phyloP scores from a whole-genome alignment of 2,797 vertebrate species.

The Pipistrellus pipistrellus region DNA sequence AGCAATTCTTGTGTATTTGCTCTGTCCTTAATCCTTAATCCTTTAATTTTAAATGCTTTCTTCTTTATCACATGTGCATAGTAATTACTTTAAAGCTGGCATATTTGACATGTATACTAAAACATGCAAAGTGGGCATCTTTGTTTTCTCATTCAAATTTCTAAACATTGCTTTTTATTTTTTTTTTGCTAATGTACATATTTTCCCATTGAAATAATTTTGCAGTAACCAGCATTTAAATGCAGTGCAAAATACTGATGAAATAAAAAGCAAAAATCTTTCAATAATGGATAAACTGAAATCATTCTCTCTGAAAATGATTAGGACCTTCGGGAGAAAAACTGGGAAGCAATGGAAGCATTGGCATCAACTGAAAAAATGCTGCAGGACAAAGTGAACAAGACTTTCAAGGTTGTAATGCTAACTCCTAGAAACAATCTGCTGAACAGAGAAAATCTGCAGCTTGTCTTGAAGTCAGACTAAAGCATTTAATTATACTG shows the following conservation, averaged over 20 bases:
- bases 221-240: constrained; percentile 89
- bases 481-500: constrained; percentile 88
- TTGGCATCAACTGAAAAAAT: constrained; percentile 99
- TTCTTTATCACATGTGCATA: constrained; percentile 85
- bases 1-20: constrained; percentile 48
- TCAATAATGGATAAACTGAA: constrained; percentile 95
- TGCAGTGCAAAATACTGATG: constrained; percentile 87
- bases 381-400: constrained; percentile 99
- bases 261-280: constrained; percentile 86
- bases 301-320: constrained; percentile 99
- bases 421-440: constrained; percentile 91
- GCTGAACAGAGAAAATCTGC: constrained; percentile 94
- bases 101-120: constrained; percentile 75
- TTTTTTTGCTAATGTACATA: constrained; percentile 86
- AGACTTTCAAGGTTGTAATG: constrained; percentile 98
- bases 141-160: constrained; percentile 79
- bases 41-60: constrained; percentile 83
- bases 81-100: constrained; percentile 62
- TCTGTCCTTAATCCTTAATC: constrained; percentile 73
- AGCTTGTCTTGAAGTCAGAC: constrained; percentile 87
- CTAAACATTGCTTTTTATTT: constrained; percentile 84
- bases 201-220: constrained; percentile 84
- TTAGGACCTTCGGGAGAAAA: constrained; percentile 99
- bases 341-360: constrained; percentile 99
- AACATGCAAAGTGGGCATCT: constrained; percentile 76